Conservation (phyloP, 2,113 vertebrate species). For the Otocyon megalotis region DNA sequence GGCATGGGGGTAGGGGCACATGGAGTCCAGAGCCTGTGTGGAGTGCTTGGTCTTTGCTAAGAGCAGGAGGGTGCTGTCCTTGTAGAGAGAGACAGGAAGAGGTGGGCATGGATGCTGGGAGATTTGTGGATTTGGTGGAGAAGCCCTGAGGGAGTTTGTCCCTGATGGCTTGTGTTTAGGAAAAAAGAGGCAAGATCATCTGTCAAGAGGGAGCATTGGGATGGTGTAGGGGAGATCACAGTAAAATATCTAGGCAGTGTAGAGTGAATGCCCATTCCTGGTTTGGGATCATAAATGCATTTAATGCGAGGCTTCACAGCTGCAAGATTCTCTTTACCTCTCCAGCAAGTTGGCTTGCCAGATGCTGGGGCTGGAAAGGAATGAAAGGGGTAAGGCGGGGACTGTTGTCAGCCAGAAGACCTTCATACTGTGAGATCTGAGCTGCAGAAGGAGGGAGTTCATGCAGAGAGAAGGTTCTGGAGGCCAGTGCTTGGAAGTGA, state of each 20-base stretch:
- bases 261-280: not conserved
- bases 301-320: not conserved
- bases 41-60: not conserved
- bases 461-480: not conserved
- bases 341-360: not conserved
- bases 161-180: not conserved
- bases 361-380: not conserved
- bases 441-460: not conserved
- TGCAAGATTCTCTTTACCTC: not conserved
- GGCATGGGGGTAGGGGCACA: rapidly evolving
- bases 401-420: not conserved
- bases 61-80: not conserved
- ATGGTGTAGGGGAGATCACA: not conserved
- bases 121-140: not conserved
- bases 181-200: not conserved
- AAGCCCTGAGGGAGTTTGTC: not conserved
- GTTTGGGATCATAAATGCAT: not conserved
- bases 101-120: not conserved
- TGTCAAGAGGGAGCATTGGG: not conserved
- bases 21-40: not conserved
- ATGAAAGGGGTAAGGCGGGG: not conserved
- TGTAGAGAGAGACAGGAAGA: not conserved
- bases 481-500: not conserved
- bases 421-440: not conserved
- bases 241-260: not conserved